Evolutionary conservation across 2,113 vertebrate genomes (phyloP).

Genomic region (Crotalus horridus): DNA sequence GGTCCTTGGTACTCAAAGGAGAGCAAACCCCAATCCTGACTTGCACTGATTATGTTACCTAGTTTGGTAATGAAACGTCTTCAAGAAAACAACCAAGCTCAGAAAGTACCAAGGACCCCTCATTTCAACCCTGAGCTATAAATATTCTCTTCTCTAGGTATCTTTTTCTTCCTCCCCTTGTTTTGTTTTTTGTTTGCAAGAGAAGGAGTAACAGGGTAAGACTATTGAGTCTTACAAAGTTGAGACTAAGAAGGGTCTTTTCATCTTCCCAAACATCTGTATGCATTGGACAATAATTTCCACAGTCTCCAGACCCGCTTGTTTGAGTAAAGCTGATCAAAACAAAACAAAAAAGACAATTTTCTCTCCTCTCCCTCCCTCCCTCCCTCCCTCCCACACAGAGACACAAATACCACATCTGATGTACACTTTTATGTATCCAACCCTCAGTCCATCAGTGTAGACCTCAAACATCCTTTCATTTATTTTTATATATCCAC

Average conservation of each 20-base stretch:
- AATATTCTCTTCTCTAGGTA: background rate
- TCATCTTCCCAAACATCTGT: background rate
- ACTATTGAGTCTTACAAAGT: background rate
- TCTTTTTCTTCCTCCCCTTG: background rate
- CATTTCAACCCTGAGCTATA: background rate
- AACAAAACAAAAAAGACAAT: background rate
- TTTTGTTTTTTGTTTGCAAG: background rate
- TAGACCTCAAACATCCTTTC: background rate
- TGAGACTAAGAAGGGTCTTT: background rate
- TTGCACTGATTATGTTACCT: background rate
- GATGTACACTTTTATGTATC: background rate
- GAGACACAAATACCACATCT: background rate
- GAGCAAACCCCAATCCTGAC: background rate
- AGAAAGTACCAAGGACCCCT: background rate
- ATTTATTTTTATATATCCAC: background rate
- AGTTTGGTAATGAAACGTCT: background rate
- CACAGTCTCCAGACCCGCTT: background rate
- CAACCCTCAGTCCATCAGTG: background rate
- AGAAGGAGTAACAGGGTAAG: background rate
- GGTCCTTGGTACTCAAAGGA: background rate
- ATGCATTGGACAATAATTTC: background rate
- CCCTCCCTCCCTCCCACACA: background rate
- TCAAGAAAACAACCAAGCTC: background rate
- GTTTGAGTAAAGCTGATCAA: background rate
- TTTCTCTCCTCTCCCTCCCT: background rate